A percentile compares a stretch with the other conserved stretches of the same genome.
phyloP scores from a whole-genome alignment of 2,888 invertebrate species.

The Chironomus riparius region DNA sequence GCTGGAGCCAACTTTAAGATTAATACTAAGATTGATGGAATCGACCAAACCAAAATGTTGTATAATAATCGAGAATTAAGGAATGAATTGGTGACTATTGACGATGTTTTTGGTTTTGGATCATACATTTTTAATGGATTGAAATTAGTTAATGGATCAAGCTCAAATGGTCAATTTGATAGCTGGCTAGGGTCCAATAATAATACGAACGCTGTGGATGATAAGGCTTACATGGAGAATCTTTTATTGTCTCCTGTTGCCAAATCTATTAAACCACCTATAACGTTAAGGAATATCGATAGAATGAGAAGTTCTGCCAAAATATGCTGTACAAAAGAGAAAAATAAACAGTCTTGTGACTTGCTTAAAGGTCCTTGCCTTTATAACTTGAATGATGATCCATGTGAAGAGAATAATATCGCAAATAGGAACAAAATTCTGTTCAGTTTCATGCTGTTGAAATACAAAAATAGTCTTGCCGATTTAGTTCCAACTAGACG shows the following conservation, averaged over 20 bases:
- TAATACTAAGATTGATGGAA: slow-evolving; percentile 46
- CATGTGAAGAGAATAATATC: slow-evolving; percentile 37
- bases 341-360: background rate
- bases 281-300: background rate
- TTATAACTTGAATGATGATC: slow-evolving; percentile 42
- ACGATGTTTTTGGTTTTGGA: background rate
- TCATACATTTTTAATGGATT: background rate
- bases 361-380: slow-evolving; percentile 35
- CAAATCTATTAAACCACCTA: background rate
- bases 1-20: slow-evolving; percentile 33
- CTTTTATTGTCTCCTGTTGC: background rate
- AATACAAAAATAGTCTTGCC: slow-evolving; percentile 34
- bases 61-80: background rate
- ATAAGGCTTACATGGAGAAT: background rate
- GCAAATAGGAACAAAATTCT: slow-evolving; percentile 29
- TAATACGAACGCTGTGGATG: background rate
- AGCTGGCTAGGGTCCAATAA: background rate
- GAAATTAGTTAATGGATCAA: background rate
- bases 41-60: slow-evolving; percentile 54
- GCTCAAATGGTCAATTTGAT: background rate
- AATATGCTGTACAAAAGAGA: background rate
- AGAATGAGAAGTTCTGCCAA: background rate
- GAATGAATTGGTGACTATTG: background rate
- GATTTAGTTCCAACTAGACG: slow-evolving; percentile 47
- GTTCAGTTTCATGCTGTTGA: slow-evolving; percentile 20